A percentile compares a stretch with the other conserved stretches of the same genome.
These are phyloP conservation scores for Malurus cyaneus DNA, from an alignment of 2,113 vertebrate species.

Conservation along the genomic window DNA sequence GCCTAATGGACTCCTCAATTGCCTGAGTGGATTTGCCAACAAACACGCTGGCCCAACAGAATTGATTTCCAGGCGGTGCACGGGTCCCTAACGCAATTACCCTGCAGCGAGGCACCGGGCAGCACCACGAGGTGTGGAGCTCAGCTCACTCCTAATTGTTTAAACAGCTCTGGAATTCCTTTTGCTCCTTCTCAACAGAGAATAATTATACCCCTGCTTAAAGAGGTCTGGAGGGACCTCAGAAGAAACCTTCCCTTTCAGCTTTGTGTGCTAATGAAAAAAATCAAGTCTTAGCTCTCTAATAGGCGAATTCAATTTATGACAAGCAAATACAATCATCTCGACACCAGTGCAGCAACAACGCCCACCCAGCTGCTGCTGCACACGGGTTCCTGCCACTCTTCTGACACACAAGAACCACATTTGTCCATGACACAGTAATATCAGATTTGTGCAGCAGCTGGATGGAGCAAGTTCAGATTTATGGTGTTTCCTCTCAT, in stretches of 20 bases:
- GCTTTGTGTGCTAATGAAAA: slow-evolving; percentile 50
- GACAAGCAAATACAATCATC: slow-evolving; percentile 45
- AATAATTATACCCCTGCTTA: slow-evolving; percentile 15
- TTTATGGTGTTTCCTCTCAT: background rate
- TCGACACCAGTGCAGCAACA: background rate
- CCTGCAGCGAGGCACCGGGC: slow-evolving; percentile 66
- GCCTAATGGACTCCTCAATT: slow-evolving; percentile 83
- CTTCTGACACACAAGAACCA: background rate
- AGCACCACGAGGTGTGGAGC: background rate
- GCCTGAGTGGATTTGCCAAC: slow-evolving; percentile 80
- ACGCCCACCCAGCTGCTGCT: background rate
- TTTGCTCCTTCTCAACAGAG: slow-evolving; percentile 12
- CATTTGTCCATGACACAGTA: background rate
- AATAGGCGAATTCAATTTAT: slow-evolving; percentile 63
- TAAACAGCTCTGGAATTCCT: slow-evolving; percentile 37
- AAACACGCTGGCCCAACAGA: slow-evolving; percentile 76
- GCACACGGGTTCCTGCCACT: background rate
- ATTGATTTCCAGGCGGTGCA: slow-evolving; percentile 78
- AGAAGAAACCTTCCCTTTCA: slow-evolving; percentile 56
- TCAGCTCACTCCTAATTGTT: slow-evolving; percentile 20
- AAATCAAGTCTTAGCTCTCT: slow-evolving; percentile 52
- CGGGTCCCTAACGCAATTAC: slow-evolving; percentile 84
- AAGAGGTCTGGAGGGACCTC: slow-evolving; percentile 4
- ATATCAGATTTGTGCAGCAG: background rate
- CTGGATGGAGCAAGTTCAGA: background rate